Percentiles rank a stretch among this genome's conserved stretches.
Evolutionary conservation across 2,888 invertebrate genomes (phyloP).

Genomic region (Diabrotica balteata): DNA sequence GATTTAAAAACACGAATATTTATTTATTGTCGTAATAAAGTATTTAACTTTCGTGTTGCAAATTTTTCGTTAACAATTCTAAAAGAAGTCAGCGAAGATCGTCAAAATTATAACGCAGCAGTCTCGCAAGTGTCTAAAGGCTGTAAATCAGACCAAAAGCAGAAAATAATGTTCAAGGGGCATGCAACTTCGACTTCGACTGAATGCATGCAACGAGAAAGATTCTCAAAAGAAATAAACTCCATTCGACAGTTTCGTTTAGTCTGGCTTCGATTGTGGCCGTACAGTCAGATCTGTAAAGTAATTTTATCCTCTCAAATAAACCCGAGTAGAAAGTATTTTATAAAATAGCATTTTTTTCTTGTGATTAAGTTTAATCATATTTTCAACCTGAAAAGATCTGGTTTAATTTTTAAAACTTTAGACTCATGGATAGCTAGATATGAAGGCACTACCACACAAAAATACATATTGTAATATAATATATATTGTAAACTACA

Average conservation of each 20-base stretch:
- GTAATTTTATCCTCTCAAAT: no score
- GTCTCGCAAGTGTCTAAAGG: constrained; percentile 25
- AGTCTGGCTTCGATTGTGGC: constrained; percentile 6
- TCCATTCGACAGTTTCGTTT: constrained; percentile 26
- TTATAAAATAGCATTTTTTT: background rate
- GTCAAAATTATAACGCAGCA: constrained; percentile 29
- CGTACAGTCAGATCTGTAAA: constrained; percentile 9
- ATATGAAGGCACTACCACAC: no score
- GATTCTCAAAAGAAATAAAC: constrained; percentile 29
- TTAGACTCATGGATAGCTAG: no score
- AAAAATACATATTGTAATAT: no score
- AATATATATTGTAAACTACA: no score
- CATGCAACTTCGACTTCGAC: constrained; percentile 24
- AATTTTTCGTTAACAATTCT: no score
- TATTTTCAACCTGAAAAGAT: background rate
- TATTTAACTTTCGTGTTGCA: no score
- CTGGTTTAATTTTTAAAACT: no score
- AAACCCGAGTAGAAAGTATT: constrained; percentile 15
- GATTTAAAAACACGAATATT: no score
- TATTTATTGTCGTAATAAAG: no score
- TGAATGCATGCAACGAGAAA: constrained; percentile 21
- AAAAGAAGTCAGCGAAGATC: constrained; percentile 12
- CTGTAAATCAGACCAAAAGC: constrained; percentile 27
- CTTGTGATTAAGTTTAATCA: no score
- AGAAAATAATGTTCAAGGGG: constrained; percentile 30